phyloP scores from a whole-genome alignment of 2,113 vertebrate species.

The Eublepharis macularius region DNA sequence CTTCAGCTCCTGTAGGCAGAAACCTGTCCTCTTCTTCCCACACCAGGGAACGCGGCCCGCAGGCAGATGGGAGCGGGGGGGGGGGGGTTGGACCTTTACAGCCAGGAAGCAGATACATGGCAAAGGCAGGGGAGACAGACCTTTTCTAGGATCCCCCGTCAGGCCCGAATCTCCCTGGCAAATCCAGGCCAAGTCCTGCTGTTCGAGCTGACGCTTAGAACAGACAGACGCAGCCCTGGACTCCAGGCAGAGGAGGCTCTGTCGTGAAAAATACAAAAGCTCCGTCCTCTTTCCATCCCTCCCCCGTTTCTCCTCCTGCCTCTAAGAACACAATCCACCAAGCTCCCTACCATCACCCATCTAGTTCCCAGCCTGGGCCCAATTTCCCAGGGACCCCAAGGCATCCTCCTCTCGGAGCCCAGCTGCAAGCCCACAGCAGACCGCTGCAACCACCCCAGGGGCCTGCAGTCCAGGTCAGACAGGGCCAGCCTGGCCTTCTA shows the following conservation, averaged over 20 bases:
- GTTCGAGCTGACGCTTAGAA: background rate
- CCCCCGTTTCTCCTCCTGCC: too few species aligned
- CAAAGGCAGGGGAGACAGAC: background rate
- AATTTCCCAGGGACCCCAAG: background rate
- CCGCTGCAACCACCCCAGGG: too few species aligned
- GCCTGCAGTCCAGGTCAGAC: background rate
- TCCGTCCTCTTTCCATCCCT: too few species aligned
- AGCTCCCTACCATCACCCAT: background rate
- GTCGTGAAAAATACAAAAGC: too few species aligned
- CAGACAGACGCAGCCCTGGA: background rate
- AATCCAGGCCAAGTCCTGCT: too few species aligned
- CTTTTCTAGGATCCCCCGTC: too few species aligned
- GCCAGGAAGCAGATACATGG: background rate
- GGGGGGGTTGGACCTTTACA: background rate
- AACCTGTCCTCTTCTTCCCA: background rate
- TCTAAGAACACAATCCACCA: background rate
- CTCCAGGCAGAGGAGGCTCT: background rate
- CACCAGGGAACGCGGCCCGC: background rate
- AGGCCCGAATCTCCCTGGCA: too few species aligned
- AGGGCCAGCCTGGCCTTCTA: background rate
- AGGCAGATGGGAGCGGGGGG: background rate
- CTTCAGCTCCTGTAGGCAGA: too few species aligned
- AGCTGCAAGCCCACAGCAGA: background rate
- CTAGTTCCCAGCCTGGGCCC: background rate
- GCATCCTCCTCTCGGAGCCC: background rate